These are phyloP conservation scores for Iphiclides podalirius DNA, from an alignment of 2,888 invertebrate species.

Conservation along the genomic window DNA sequence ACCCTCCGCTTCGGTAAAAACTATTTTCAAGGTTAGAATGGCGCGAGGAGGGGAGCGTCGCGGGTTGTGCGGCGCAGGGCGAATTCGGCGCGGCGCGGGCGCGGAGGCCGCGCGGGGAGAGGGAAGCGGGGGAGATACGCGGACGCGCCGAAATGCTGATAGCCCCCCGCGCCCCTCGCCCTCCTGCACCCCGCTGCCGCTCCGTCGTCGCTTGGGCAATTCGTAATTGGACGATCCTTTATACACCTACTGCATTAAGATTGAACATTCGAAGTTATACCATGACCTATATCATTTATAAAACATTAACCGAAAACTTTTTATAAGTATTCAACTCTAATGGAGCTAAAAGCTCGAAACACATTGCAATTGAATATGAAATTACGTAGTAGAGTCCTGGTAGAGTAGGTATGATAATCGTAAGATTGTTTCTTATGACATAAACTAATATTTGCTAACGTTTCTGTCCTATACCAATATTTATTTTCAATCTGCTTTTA, in stretches of 20 bases:
- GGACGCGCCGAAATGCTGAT: conserved; percentile 77
- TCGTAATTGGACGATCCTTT: not conserved
- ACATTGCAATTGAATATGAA: no score
- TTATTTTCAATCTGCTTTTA: no score
- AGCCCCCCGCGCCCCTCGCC: conserved; percentile 51
- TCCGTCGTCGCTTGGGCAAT: conserved; percentile 9
- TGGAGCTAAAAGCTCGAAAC: no score
- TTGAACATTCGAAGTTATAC: not conserved
- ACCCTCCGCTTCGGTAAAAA: conserved; percentile 78
- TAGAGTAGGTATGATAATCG: no score
- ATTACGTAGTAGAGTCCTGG: no score
- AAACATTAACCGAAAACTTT: no score
- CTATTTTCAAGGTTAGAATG: conserved; percentile 78
- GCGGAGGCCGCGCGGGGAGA: no score
- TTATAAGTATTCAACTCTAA: no score
- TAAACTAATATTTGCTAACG: no score
- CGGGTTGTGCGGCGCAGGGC: conserved; percentile 56
- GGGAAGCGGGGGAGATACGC: conserved; percentile 54
- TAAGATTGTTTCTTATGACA: no score
- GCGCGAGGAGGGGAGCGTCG: conserved; percentile 69
- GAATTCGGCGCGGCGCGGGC: conserved; percentile 68
- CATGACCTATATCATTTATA: conserved; percentile 7
- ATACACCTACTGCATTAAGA: conserved; percentile 1
- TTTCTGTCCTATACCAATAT: no score
- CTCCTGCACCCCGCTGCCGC: conserved; percentile 36